Evolutionary conservation across 2,797 vertebrate species (phyloP), one percentile per base, ranked within the genome.

Genomic region (Melopsittacus undulatus): DNA sequence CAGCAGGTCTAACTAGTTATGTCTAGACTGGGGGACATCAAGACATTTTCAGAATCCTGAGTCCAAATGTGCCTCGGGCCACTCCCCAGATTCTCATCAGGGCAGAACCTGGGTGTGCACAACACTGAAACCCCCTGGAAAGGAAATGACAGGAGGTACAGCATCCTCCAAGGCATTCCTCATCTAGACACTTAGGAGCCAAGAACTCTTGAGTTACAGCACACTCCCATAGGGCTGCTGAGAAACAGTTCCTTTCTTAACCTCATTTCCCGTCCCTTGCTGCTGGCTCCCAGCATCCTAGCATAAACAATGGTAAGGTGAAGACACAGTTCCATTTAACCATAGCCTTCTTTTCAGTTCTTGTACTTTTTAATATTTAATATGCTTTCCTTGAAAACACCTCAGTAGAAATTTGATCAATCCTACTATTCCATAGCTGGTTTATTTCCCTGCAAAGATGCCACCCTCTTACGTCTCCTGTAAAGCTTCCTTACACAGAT

Each of bases 1-100:
- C 66, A 89, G 70, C 96, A 91, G 85, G 94, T 95, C 85, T 94
- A 88, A 90, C 91, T 48, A 5, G 91, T 90, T 86, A 40, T 8
- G 81, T 89, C 86, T 90, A 90, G 95, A 87, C 90, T 63, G 32
- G 74, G 52, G 88, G 70, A 77, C 88, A 94, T 14, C 62, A 87
- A 54, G 57, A 76, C 62, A 79, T 86, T 82, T 89, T 67, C 74
- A 77, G 68, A 70, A 42, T 89, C 72, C 49, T 0, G 23, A 95
- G 66, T 46, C 61, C 62, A 49, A 56, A 24, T 10, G 38, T 62
- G 57, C 89, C 74, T 69, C 0, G 0, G 46, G 94, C 80, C 69
- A 69, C 82, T 94, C 68, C 66, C 32, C 62, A 75, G 12, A 86
- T 40, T 40, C 57, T 67, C 87, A 87, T 23, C 5, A 2, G 46